Percentiles rank a stretch among this genome's conserved stretches.
Evolutionary conservation across 2,797 vertebrate genomes (phyloP).

Genomic region (Lagorchestes hirsutus): DNA sequence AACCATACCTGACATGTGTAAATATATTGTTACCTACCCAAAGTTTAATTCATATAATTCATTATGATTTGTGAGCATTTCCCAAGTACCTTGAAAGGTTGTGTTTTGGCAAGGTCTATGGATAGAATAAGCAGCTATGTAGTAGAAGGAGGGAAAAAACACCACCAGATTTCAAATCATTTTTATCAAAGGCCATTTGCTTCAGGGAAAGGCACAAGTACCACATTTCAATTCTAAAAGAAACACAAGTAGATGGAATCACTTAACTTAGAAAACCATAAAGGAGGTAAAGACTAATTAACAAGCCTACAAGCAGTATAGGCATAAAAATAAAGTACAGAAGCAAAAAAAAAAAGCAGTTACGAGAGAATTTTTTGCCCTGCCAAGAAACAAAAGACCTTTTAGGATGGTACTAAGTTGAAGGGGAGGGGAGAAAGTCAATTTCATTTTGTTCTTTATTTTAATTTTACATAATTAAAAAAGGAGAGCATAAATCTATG

Average conservation of each 20-base stretch:
- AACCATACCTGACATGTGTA: not conserved
- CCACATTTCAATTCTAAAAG: constrained; percentile 35
- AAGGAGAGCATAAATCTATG: not conserved
- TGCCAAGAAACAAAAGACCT: not conserved
- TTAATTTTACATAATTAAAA: not conserved
- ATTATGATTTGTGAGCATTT: constrained; percentile 41
- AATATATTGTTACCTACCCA: constrained; percentile 12
- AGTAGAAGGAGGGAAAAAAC: not conserved
- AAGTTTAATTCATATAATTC: constrained; percentile 25
- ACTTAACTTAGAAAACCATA: constrained; percentile 47
- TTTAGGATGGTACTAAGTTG: not conserved
- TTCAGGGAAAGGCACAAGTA: constrained; percentile 1
- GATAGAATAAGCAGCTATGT: not conserved
- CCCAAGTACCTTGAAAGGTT: constrained; percentile 20
- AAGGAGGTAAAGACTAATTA: constrained; percentile 28
- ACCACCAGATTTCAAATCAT: constrained; percentile 34
- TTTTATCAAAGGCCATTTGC: constrained; percentile 38
- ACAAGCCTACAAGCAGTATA: constrained; percentile 1
- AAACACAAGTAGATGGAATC: not conserved
- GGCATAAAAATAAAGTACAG: not conserved
- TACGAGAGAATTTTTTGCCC: not conserved
- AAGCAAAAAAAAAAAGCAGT: constrained; percentile 17
- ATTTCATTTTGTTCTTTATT: not conserved
- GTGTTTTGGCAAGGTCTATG: constrained; percentile 3
- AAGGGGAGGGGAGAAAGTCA: not conserved